phyloP scores from a whole-genome alignment of 2,113 vertebrate genomes.

The Melanotaenia duboulayi region DNA sequence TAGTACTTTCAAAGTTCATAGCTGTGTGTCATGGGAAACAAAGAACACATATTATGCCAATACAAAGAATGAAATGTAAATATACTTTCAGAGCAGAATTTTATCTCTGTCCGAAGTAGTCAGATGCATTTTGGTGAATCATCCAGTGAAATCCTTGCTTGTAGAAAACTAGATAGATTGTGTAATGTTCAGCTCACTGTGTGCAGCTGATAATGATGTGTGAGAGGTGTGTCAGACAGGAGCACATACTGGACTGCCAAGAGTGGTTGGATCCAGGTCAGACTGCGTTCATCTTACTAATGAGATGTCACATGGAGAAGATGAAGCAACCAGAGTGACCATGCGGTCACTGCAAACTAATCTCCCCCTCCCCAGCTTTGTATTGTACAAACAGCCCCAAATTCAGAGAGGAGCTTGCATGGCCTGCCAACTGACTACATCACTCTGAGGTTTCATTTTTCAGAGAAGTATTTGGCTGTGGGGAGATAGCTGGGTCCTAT shows the following conservation, averaged over 20 bases:
- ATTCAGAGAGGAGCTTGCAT: conserved; percentile 62
- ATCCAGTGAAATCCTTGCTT: conserved; percentile 44
- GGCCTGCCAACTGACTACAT: conserved; percentile 76
- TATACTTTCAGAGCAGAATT: conserved; percentile 4
- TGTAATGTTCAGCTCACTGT: conserved; percentile 75
- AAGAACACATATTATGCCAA: background rate
- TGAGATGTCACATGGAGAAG: conserved; percentile 80
- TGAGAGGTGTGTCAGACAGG: conserved; percentile 78
- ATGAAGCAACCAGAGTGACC: conserved; percentile 71
- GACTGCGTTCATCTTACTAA: conserved; percentile 81
- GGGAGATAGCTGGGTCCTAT: conserved; percentile 41
- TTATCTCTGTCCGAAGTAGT: conserved; percentile 5
- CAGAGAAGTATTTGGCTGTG: conserved; percentile 62
- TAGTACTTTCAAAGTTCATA: conserved; percentile 2
- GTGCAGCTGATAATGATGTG: conserved; percentile 83
- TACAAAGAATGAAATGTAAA: background rate
- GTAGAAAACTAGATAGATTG: conserved; percentile 78
- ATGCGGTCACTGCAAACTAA: conserved; percentile 73
- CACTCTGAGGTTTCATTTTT: conserved; percentile 76
- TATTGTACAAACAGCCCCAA: conserved; percentile 65
- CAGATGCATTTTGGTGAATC: conserved; percentile 11
- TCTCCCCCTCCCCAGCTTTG: conserved; percentile 55
- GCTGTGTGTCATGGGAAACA: background rate
- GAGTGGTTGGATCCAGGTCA: conserved; percentile 76
- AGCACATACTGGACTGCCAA: conserved; percentile 74